phyloP scores from a whole-genome alignment of 2,113 vertebrate species.

The Seriola aureovittata region DNA sequence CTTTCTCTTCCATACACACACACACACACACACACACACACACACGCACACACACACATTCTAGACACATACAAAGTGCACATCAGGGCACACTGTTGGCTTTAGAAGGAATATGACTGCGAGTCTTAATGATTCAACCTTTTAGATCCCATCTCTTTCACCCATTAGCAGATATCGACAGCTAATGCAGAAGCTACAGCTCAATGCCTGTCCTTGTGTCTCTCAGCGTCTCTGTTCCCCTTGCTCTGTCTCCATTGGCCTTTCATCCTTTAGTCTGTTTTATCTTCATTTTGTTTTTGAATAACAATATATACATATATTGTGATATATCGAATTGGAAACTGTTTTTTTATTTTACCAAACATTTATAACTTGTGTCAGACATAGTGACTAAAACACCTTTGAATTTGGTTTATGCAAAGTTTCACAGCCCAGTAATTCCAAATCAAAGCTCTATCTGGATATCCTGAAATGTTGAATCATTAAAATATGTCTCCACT shows the following conservation, averaged over 20 bases:
- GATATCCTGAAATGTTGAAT: neutral
- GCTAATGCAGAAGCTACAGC: constrained; percentile 58
- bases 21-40: constrained; percentile 6
- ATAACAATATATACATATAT: neutral
- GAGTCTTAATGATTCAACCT: constrained; percentile 68
- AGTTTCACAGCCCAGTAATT: neutral
- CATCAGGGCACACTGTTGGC: constrained; percentile 36
- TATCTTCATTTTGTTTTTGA: neutral
- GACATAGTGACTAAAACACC: neutral
- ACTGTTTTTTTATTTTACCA: neutral
- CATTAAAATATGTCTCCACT: too few relatives aligned
- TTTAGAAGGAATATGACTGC: constrained; percentile 42
- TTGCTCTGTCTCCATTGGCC: neutral
- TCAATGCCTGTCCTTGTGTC: constrained; percentile 16
- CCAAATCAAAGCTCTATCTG: too few relatives aligned
- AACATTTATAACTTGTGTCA: neutral
- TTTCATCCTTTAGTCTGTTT: constrained; percentile 1
- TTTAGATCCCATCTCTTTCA: constrained; percentile 66
- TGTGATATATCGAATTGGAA: neutral
- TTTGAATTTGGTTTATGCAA: neutral
- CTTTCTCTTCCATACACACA: constrained; percentile 2
- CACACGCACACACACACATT: neutral
- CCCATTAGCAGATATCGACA: constrained; percentile 62
- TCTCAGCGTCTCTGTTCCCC: constrained; percentile 22
- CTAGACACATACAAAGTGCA: constrained; percentile 22